Percentiles rank a stretch among this genome's conserved stretches.
phyloP scores from a whole-genome alignment of 2,888 invertebrate species.

The Stomorhina lunata region DNA sequence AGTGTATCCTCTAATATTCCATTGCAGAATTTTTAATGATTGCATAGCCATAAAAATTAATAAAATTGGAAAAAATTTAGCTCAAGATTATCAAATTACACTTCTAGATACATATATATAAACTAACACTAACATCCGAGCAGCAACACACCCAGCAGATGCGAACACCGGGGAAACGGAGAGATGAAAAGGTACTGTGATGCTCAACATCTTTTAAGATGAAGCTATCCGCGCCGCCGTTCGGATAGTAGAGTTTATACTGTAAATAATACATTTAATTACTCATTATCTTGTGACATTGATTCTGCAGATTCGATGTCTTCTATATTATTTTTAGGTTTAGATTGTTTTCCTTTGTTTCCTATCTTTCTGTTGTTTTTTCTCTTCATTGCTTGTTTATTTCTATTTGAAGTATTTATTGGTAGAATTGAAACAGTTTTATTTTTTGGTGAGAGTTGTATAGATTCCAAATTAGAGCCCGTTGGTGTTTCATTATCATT shows the following conservation, averaged over 20 bases:
- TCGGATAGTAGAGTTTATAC: background rate
- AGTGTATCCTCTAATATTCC: slow-evolving; percentile 42
- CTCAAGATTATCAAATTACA: background rate
- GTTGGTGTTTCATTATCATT: background rate
- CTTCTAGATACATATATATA: background rate
- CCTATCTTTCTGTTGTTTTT: background rate
- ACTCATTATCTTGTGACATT: background rate
- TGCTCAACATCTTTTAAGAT: background rate
- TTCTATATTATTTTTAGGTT: background rate
- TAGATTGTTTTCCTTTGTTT: background rate
- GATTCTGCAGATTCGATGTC: background rate
- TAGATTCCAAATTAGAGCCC: background rate
- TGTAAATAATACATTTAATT: background rate
- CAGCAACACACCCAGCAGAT: too few species aligned
- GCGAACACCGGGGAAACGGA: background rate
- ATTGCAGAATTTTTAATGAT: slow-evolving; percentile 47
- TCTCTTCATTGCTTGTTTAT: slow-evolving; percentile 22
- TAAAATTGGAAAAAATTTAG: too few species aligned
- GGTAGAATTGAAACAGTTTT: background rate
- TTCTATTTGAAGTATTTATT: slow-evolving; percentile 17
- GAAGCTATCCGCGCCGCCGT: background rate
- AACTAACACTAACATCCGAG: background rate
- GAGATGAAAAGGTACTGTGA: background rate
- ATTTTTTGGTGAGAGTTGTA: background rate
- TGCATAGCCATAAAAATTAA: background rate